phyloP scores from a whole-genome alignment of 2,797 vertebrate species.

The Molothrus ater region DNA sequence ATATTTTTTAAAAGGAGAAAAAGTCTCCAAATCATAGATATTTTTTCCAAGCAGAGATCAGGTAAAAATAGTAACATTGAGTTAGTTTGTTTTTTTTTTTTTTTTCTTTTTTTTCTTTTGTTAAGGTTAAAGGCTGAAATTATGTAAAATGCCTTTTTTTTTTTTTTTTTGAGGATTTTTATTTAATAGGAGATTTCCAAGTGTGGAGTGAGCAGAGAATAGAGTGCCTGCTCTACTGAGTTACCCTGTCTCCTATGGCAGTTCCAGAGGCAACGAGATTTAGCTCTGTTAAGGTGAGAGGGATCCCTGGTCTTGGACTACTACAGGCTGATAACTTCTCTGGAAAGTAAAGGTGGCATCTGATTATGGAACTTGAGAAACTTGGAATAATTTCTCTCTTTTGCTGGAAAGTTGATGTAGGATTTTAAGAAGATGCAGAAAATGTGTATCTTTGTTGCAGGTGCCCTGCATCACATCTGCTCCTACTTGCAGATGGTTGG shows the following conservation, averaged over 20 bases:
- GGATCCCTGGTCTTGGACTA: not conserved
- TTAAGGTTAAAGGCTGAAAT: not conserved
- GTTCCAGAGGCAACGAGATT: conserved; percentile 8
- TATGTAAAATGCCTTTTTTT: not conserved
- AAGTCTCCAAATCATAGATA: not conserved
- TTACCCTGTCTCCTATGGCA: conserved; percentile 23
- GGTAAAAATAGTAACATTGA: not conserved
- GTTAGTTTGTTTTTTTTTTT: not conserved
- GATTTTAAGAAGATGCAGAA: not conserved
- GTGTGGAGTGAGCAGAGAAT: conserved; percentile 25
- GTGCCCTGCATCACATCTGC: not conserved
- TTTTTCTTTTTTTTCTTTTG: not conserved
- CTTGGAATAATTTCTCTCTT: not conserved
- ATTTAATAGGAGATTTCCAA: conserved; percentile 31
- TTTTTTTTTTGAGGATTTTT: not conserved
- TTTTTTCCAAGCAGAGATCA: not conserved
- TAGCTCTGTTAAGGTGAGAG: conserved; percentile 48
- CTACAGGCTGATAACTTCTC: not conserved
- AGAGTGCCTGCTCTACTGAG: not conserved
- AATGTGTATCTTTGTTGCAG: not conserved
- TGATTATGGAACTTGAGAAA: not conserved
- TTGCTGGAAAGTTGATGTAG: not conserved
- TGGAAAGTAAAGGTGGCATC: not conserved
- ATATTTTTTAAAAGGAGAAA: not conserved
- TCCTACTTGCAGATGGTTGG: not conserved